Percentiles rank a stretch among this genome's conserved stretches.
Evolutionary conservation across 2,888 invertebrate genomes (phyloP).

Genomic region (Romanomermis culicivorax): DNA sequence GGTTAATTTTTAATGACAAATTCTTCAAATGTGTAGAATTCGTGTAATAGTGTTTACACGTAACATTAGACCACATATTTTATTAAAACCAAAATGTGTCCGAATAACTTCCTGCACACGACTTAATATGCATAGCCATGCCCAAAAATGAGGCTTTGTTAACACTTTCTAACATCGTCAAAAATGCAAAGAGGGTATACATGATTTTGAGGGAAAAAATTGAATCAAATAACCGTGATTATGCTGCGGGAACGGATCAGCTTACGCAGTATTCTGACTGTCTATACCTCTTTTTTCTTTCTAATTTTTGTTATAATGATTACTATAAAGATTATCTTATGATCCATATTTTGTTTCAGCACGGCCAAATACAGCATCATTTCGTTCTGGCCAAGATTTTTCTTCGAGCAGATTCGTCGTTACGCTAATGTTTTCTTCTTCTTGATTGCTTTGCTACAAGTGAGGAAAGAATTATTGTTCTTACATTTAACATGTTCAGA

Average conservation of each 20-base stretch:
- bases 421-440: constrained; percentile 99
- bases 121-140: no score
- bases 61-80: no score
- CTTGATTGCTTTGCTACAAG: constrained; percentile 81
- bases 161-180: no score
- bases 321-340: background rate
- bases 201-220: background rate
- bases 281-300: no score
- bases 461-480: constrained; percentile 25
- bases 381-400: constrained; percentile 80
- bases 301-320: no score
- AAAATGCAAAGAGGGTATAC: background rate
- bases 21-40: no score
- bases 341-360: constrained; percentile 33
- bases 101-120: no score
- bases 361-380: constrained; percentile 77
- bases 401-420: constrained; percentile 95
- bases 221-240: background rate
- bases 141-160: no score
- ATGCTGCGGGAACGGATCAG: background rate
- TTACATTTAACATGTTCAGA: constrained; percentile 6
- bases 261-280: no score
- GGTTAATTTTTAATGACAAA: no score
- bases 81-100: no score
- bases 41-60: no score